A percentile compares a stretch with the other conserved stretches of the same genome.
Conservation (phyloP, 1,140 invertebrate genomes). For the Leptestheria dahalacensis region DNA sequence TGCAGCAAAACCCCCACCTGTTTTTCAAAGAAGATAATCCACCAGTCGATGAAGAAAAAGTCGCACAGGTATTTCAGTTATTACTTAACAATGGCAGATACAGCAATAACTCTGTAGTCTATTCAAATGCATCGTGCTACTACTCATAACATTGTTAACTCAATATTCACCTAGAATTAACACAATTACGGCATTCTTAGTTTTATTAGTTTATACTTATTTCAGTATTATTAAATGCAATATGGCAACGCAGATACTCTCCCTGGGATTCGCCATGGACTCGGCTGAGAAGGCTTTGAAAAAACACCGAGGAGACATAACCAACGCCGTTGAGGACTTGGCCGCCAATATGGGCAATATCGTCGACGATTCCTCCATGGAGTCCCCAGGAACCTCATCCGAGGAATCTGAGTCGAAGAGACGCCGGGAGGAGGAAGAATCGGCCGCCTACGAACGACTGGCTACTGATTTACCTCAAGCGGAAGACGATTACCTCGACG, state of each 20-base stretch:
- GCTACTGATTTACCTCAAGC: slow-evolving; percentile 24
- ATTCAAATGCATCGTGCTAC: too few species aligned
- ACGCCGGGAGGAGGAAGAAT: slow-evolving; percentile 22
- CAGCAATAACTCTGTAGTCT: too few species aligned
- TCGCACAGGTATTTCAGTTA: slow-evolving; percentile 1
- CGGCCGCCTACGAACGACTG: slow-evolving; percentile 19
- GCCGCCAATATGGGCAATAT: slow-evolving; percentile 24
- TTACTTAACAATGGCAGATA: too few species aligned
- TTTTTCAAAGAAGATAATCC: slow-evolving; percentile 18
- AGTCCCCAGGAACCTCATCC: not conserved
- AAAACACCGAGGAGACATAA: slow-evolving; percentile 36
- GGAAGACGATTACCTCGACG: slow-evolving; percentile 27
- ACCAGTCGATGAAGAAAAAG: slow-evolving; percentile 8
- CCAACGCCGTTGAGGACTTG: slow-evolving; percentile 39
- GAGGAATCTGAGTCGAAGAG: slow-evolving; percentile 16
- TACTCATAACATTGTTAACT: too few species aligned
- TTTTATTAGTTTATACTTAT: slow-evolving; percentile 22
- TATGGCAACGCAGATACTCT: slow-evolving; percentile 33
- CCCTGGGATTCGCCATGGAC: slow-evolving; percentile 42
- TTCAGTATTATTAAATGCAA: slow-evolving; percentile 8
- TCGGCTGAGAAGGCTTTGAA: slow-evolving; percentile 37
- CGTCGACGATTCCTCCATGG: not conserved
- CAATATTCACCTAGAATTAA: too few species aligned
- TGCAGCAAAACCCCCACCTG: slow-evolving; percentile 40
- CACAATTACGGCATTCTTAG: too few species aligned